These are phyloP conservation scores for Nyctalus aviator DNA, from an alignment of 2,797 vertebrate species.

Conservation along the genomic window DNA sequence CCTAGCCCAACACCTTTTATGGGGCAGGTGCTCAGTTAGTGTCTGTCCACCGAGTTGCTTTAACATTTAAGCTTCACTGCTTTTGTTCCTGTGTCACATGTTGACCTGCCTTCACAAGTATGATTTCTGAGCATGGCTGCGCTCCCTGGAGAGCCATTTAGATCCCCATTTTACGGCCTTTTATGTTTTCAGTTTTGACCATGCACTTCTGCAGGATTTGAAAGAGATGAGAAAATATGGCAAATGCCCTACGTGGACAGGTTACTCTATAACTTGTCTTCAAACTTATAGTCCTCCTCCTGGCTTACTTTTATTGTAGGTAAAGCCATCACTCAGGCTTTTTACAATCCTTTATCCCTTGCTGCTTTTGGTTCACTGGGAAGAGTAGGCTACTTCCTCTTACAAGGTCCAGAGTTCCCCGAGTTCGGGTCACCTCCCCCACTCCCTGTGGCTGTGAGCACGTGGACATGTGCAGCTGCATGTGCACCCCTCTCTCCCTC, in stretches of 20 bases:
- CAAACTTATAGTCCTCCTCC: not conserved
- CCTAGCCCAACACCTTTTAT: not conserved
- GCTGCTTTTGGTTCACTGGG: not conserved
- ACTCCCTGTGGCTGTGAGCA: not conserved
- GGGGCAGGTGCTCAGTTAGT: not conserved
- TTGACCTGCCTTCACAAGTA: not conserved
- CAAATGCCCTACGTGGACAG: not conserved
- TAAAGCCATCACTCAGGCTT: not conserved
- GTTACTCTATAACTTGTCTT: not conserved
- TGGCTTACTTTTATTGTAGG: not conserved
- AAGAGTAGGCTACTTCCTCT: not conserved
- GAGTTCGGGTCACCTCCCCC: not conserved
- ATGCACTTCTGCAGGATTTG: not conserved
- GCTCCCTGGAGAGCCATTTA: not conserved
- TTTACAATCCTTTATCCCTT: not conserved
- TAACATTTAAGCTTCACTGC: not conserved
- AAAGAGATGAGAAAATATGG: not conserved
- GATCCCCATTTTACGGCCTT: not conserved
- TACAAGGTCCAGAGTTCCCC: not conserved
- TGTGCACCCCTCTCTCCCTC: not conserved
- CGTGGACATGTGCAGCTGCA: fast-evolving
- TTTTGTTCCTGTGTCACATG: not conserved
- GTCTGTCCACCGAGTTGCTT: not conserved
- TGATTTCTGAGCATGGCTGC: not conserved
- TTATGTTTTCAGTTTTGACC: not conserved